Evolutionary conservation across 2,888 invertebrate genomes (phyloP).

Genomic region (Lithophane leautieri): DNA sequence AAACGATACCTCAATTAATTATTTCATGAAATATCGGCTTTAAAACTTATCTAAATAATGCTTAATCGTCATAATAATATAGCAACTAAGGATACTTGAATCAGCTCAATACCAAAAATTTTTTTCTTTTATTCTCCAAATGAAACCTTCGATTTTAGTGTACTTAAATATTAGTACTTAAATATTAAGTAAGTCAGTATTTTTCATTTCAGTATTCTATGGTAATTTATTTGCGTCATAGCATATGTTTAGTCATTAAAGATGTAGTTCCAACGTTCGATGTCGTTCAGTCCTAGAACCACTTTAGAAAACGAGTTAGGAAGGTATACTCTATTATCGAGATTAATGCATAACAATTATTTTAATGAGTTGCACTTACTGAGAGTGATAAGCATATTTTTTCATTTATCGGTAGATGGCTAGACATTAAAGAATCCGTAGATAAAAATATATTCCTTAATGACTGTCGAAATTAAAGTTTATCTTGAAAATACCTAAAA

Average conservation of each 20-base stretch:
- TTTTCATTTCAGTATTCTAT: constrained; percentile 10
- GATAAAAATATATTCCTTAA: constrained; percentile 4
- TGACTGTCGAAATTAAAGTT: not conserved
- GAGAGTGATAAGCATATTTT: constrained; percentile 6
- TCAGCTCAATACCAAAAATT: not conserved
- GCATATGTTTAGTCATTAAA: not conserved
- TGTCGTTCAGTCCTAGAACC: constrained; percentile 3
- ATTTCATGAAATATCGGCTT: not conserved
- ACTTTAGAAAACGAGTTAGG: constrained; percentile 9
- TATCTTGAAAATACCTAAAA: not conserved
- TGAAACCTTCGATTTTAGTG: not conserved
- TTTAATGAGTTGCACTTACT: constrained; percentile 1
- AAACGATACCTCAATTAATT: not conserved
- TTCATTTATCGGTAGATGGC: constrained; percentile 11
- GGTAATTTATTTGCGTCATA: not conserved
- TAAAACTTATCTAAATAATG: not conserved
- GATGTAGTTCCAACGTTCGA: not conserved
- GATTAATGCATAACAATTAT: constrained; percentile 1
- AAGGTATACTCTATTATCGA: not conserved
- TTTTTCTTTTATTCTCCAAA: not conserved
- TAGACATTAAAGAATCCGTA: not conserved
- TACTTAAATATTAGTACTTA: no score
- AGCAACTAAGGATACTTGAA: not conserved
- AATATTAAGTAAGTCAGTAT: not conserved
- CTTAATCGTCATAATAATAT: not conserved